Percentiles rank a stretch among this genome's conserved stretches.
Evolutionary conservation across 2,113 vertebrate species (phyloP).

Genomic region (Ammodramus savannarum): DNA sequence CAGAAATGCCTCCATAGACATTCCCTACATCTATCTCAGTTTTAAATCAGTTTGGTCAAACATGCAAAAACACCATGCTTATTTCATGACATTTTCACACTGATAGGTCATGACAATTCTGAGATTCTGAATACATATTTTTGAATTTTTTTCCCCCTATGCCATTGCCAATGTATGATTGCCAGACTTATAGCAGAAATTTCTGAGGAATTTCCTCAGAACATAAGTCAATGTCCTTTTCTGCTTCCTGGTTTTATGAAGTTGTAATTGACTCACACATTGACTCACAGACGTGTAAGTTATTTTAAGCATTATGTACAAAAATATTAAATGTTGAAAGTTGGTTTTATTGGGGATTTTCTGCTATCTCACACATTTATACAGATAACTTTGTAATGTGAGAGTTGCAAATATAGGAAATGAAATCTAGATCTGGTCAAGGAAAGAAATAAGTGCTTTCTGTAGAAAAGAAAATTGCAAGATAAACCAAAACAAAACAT

Average conservation of each 20-base stretch:
- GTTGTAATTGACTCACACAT: not conserved
- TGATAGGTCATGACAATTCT: not conserved
- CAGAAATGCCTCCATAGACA: not conserved
- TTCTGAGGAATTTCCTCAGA: not conserved
- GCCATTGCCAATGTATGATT: not conserved
- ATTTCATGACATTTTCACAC: not conserved
- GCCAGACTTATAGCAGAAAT: not conserved
- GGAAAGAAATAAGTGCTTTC: not conserved
- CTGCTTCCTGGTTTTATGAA: not conserved
- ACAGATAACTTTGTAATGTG: not conserved
- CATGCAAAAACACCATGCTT: not conserved
- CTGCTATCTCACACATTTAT: not conserved
- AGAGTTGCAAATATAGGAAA: not conserved
- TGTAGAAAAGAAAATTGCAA: not conserved
- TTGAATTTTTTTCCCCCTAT: rapidly evolving
- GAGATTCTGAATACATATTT: not conserved
- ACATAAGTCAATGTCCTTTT: not conserved
- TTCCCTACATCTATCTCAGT: not conserved
- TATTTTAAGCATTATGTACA: not conserved
- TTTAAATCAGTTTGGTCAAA: not conserved
- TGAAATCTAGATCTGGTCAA: not conserved
- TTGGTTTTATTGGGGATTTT: not conserved
- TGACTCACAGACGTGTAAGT: not conserved
- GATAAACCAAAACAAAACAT: not conserved
- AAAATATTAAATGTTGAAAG: not conserved